Conservation (phyloP, 2,113 vertebrate species). For the Phaetusa simplex region DNA sequence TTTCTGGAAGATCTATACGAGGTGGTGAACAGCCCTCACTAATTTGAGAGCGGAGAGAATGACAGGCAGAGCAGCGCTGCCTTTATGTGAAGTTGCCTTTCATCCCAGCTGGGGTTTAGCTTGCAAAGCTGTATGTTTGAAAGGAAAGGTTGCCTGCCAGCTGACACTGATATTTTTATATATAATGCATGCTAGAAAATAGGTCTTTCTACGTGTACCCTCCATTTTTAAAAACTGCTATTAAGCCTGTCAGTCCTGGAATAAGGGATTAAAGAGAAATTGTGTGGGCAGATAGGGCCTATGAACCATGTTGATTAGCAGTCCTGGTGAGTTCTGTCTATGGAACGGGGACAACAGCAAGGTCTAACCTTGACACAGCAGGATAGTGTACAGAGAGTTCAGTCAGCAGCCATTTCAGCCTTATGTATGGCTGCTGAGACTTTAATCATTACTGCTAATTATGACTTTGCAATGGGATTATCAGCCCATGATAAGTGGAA, state of each 20-base stretch:
- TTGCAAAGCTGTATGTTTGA: neutral
- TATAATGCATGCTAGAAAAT: neutral
- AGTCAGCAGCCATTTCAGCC: neutral
- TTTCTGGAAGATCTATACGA: neutral
- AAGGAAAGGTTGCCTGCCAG: neutral
- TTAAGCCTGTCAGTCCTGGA: neutral
- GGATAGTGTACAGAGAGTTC: neutral
- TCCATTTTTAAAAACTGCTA: neutral
- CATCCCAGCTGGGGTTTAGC: neutral
- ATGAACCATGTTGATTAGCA: neutral
- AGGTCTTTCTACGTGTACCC: neutral
- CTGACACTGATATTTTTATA: neutral
- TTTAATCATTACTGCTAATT: neutral
- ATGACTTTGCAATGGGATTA: neutral
- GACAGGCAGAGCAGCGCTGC: neutral
- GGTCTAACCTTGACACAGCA: neutral
- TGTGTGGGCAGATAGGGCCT: neutral
- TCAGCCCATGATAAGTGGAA: neutral
- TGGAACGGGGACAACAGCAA: neutral
- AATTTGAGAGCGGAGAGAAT: neutral
- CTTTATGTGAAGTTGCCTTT: slow-evolving; percentile 10
- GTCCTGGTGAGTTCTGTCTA: neutral
- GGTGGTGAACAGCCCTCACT: neutral
- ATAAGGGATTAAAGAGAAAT: neutral
- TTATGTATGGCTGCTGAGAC: neutral